Conservation (phyloP, 2,797 vertebrate genomes). For the Sciurus vulgaris region DNA sequence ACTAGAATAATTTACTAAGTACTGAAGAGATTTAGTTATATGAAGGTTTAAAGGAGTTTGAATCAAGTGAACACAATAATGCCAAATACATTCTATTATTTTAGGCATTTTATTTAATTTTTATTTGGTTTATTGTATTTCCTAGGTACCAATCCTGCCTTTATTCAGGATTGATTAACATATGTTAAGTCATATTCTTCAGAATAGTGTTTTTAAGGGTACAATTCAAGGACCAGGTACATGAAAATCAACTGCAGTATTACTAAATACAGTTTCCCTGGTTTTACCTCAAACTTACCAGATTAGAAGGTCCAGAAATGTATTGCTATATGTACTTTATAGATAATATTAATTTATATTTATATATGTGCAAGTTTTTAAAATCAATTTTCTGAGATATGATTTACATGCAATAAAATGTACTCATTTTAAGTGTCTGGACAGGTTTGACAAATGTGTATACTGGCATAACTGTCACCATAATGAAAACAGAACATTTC, state of each 20-base stretch:
- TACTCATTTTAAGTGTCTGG: slow-evolving; percentile 25
- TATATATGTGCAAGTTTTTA: slow-evolving; percentile 40
- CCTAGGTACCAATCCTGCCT: not conserved
- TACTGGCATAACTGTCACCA: not conserved
- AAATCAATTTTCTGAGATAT: slow-evolving; percentile 25
- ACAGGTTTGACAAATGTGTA: slow-evolving; percentile 39
- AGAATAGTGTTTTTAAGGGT: not conserved
- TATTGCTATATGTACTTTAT: not conserved
- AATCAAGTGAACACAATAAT: slow-evolving; percentile 14
- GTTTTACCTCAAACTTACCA: not conserved
- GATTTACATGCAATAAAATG: slow-evolving; percentile 51
- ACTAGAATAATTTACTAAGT: slow-evolving; percentile 51
- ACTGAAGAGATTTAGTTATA: slow-evolving; percentile 14
- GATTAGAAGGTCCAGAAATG: slow-evolving; percentile 4
- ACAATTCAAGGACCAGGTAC: slow-evolving; percentile 9
- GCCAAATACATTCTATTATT: not conserved
- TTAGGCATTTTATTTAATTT: slow-evolving; percentile 59
- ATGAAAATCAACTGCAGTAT: slow-evolving; percentile 39
- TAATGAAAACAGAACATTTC: slow-evolving; percentile 13
- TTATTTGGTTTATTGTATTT: slow-evolving; percentile 35
- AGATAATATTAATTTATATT: slow-evolving; percentile 44
- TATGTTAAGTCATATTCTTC: not conserved
- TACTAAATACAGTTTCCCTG: slow-evolving; percentile 42
- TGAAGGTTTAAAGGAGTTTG: not conserved
- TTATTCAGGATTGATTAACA: slow-evolving; percentile 44